Evolutionary conservation across 2,888 invertebrate genomes (phyloP), one percentile per base, ranked within the genome.

Genomic region (Linnaemya tessellans): DNA sequence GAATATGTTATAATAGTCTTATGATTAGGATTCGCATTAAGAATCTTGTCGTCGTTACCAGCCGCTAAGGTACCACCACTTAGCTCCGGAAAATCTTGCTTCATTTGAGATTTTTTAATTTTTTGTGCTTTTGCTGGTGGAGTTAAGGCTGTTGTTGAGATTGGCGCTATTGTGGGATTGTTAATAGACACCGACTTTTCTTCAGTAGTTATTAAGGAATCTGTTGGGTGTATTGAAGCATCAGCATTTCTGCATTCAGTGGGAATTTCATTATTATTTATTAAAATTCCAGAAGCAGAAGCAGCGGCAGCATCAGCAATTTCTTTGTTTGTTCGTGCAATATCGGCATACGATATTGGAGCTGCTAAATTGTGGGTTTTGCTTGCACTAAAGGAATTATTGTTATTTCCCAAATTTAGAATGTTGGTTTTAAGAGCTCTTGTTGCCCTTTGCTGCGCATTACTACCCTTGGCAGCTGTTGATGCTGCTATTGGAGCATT

Each of bases 261-360:
- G 77, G 84, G 73, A 54, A 73, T 77, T 73, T 71, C 75, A 77
- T 80, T 77, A 67, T 73, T 78, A 68, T 62, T 82, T 75, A 68
- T 67, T 78, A 78, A 77, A 83, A 78, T 83, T 1, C 56, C 84
- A 51, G 84, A 85, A 68, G 87, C 84, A 74, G 86, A 82, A 8
- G 79, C 86, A 7, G 84, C 81, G 22, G 77, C 83, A 49, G 86
- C 87, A 70, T 75, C 83, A 38, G 88, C 84, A 25, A 88, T 87
- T 70, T 91, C 90, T 81, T 90, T 89, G 68, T 89, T 90, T 25
- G 90, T 89, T 88, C 96, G 94, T 71, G 97, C 96, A 89, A 97
- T 97, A 90, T 97, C 97, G 0, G 97, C 97, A 93, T 97, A 97
- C 15, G 97, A 97, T 92, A 90, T 93, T 88, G 89, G 93, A 7